Percentiles rank a stretch among this genome's conserved stretches.
These are phyloP conservation scores for Philhelius pedissequus DNA, from an alignment of 2,888 invertebrate species.

Conservation along the genomic window DNA sequence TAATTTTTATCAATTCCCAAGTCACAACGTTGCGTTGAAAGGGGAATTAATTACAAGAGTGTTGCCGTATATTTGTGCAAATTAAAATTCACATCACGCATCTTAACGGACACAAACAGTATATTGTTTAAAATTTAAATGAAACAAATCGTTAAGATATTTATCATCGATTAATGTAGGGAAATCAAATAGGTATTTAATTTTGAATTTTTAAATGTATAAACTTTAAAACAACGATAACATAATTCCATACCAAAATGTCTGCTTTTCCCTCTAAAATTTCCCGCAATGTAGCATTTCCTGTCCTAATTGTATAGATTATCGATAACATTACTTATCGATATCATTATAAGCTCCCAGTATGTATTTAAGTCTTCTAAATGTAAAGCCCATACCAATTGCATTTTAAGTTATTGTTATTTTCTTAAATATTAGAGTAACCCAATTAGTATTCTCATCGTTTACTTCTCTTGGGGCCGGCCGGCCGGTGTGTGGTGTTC, in stretches of 20 bases:
- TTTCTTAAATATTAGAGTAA: background rate
- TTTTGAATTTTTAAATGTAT: background rate
- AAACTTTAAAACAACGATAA: background rate
- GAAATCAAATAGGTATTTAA: no score
- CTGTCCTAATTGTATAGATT: conserved; percentile 38
- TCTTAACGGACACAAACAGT: no score
- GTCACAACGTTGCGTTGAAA: no score
- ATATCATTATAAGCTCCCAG: background rate
- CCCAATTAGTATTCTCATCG: conserved; percentile 42
- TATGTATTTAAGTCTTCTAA: background rate
- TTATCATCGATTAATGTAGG: no score
- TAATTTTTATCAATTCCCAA: no score
- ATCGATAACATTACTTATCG: background rate
- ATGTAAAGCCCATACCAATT: conserved; percentile 9
- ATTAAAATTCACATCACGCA: no score
- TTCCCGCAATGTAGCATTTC: conserved; percentile 26
- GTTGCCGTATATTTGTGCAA: no score
- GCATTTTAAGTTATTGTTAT: conserved; percentile 28
- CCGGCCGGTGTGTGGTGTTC: no score
- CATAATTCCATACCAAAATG: conserved; percentile 15
- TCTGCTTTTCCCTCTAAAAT: background rate
- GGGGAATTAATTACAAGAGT: no score
- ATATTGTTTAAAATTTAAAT: no score
- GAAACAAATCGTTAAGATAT: no score
- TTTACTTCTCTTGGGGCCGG: background rate